Conservation (phyloP, 1,140 invertebrate genomes). For the Muscidifurax raptorellus region DNA sequence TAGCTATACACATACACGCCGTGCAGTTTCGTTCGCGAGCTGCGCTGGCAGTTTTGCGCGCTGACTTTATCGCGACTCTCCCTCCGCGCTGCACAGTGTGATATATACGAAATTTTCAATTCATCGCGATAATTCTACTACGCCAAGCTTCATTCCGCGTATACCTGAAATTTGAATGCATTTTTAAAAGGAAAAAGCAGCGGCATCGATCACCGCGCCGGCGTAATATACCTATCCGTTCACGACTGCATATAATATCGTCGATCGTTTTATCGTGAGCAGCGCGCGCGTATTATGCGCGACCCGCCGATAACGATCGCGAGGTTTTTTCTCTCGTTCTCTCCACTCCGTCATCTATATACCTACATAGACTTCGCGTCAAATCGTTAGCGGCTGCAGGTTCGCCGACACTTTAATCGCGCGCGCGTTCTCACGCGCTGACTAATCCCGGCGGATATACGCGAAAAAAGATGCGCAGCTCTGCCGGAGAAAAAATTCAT, state of each 20-base stretch:
- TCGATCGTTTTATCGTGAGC: too few relatives aligned
- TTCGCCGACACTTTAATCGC: constrained; percentile 41
- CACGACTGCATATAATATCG: too few relatives aligned
- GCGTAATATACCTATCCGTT: too few relatives aligned
- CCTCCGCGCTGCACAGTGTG: too few relatives aligned
- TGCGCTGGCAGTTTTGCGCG: neutral
- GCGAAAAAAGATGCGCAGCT: constrained; percentile 1
- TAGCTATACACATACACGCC: too few relatives aligned
- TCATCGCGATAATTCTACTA: too few relatives aligned
- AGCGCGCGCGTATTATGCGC: neutral
- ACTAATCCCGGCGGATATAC: neutral
- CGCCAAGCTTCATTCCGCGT: too few relatives aligned
- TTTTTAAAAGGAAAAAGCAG: too few relatives aligned
- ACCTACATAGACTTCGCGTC: neutral
- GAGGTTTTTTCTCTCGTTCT: too few relatives aligned
- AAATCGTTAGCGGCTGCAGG: neutral
- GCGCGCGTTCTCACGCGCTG: constrained; percentile 6
- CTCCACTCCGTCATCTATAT: too few relatives aligned
- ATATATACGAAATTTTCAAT: neutral
- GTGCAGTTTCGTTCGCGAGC: neutral
- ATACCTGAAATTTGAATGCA: too few relatives aligned
- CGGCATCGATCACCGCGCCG: too few relatives aligned
- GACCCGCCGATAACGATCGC: neutral
- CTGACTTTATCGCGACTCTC: neutral
- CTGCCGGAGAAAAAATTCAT: neutral